phyloP scores from a whole-genome alignment of 2,113 vertebrate genomes.

The Xiphophorus maculatus region DNA sequence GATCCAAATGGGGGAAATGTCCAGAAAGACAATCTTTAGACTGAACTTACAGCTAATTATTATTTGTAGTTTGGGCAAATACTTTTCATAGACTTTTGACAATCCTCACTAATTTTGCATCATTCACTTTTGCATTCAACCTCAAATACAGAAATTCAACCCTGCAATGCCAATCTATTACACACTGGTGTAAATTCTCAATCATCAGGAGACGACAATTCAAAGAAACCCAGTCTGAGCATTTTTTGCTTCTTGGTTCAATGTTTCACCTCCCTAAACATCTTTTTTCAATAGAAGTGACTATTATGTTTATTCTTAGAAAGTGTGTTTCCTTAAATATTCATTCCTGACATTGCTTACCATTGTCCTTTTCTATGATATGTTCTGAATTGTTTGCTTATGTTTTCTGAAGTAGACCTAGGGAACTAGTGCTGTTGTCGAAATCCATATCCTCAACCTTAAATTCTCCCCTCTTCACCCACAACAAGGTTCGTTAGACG shows the following conservation, averaged over 20 bases:
- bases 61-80: neutral
- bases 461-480: constrained; percentile 76
- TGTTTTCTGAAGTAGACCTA: constrained; percentile 15
- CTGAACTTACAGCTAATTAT: neutral
- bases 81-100: neutral
- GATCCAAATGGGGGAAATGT: neutral
- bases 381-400: constrained; percentile 1
- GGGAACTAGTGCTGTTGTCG: constrained; percentile 4
- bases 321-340: neutral
- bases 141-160: too few species aligned
- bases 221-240: too few species aligned
- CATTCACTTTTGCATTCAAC: too few species aligned
- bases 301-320: neutral
- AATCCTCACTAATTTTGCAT: neutral
- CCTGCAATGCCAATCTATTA: too few species aligned
- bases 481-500: constrained; percentile 77
- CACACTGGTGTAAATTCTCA: too few species aligned
- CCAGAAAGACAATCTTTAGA: neutral
- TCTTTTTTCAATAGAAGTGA: neutral
- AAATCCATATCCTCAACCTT: constrained; percentile 29
- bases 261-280: neutral
- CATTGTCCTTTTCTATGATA: neutral
- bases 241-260: too few species aligned
- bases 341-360: neutral
- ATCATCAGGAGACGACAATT: too few species aligned